Evolutionary conservation across 2,888 invertebrate genomes (phyloP).

Genomic region (Troides helena): DNA sequence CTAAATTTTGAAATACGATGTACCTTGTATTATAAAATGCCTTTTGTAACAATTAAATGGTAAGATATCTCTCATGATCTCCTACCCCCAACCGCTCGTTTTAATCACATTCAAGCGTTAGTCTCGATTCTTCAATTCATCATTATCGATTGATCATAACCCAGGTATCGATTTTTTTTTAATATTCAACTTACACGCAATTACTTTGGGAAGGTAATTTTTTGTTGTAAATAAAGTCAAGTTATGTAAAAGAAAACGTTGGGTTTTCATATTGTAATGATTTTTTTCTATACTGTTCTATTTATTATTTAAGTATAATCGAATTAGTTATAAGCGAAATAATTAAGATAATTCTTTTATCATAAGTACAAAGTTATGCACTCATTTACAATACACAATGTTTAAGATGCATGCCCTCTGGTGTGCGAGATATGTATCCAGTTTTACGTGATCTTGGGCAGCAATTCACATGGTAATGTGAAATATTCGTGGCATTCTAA

Average conservation of each 20-base stretch:
- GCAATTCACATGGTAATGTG: constrained; percentile 61
- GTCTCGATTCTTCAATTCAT: constrained; percentile 46
- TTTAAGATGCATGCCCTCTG: constrained; percentile 34
- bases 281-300: too few relatives aligned
- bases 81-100: constrained; percentile 60
- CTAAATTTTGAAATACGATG: not conserved
- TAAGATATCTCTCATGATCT: constrained; percentile 47
- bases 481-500: constrained; percentile 45
- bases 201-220: constrained; percentile 12
- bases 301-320: too few relatives aligned
- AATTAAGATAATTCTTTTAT: constrained; percentile 13
- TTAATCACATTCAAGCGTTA: constrained; percentile 56
- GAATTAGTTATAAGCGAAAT: not conserved
- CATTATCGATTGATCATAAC: constrained; percentile 54
- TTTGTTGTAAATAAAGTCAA: not conserved
- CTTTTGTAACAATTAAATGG: constrained; percentile 28
- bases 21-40: constrained; percentile 19
- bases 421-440: constrained; percentile 53
- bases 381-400: constrained; percentile 35
- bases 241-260: too few relatives aligned
- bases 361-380: constrained; percentile 34
- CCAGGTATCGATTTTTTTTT: constrained; percentile 32
- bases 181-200: constrained; percentile 14
- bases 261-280: too few relatives aligned
- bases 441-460: constrained; percentile 42